Conservation (phyloP, 2,888 invertebrate genomes). For the Diadegma fenestrale region DNA sequence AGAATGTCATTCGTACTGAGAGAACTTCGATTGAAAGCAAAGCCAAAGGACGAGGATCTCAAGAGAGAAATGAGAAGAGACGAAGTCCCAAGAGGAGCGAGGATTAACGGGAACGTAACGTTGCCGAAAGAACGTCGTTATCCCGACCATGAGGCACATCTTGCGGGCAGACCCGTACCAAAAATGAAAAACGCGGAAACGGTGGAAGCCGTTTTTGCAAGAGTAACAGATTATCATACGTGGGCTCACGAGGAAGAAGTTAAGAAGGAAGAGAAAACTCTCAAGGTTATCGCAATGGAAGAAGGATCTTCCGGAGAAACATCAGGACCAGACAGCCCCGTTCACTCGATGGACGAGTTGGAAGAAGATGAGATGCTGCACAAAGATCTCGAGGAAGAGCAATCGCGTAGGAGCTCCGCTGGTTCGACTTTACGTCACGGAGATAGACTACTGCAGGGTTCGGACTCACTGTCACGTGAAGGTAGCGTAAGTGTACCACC, state of each 20-base stretch:
- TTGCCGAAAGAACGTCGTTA: conserved; percentile 73
- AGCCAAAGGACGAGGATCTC: conserved; percentile 75
- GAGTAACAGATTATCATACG: conserved; percentile 86
- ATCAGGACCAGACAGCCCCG: conserved; percentile 94
- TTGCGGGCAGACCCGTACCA: conserved; percentile 80
- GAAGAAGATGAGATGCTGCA: conserved; percentile 88
- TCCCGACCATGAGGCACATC: conserved; percentile 74
- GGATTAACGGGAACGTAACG: conserved; percentile 76
- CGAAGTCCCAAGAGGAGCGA: conserved; percentile 75
- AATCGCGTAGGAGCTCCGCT: conserved; percentile 83
- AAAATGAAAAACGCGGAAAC: conserved; percentile 82
- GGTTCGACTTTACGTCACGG: conserved; percentile 83
- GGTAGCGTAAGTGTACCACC: conserved; percentile 84
- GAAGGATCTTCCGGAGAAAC: conserved; percentile 93
- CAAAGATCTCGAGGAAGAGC: conserved; percentile 85
- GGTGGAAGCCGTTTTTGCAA: conserved; percentile 84
- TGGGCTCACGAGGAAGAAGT: conserved; percentile 84
- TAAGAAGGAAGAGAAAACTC: conserved; percentile 79
- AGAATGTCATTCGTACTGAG: conserved; percentile 92
- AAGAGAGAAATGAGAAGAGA: conserved; percentile 79
- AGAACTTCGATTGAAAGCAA: conserved; percentile 91
- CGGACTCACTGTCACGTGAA: conserved; percentile 83
- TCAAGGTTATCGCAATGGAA: conserved; percentile 80
- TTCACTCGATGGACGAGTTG: conserved; percentile 90
- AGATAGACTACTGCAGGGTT: conserved; percentile 81